These are phyloP conservation scores for Protonemura montana DNA, from an alignment of 2,888 invertebrate species.

Conservation along the genomic window DNA sequence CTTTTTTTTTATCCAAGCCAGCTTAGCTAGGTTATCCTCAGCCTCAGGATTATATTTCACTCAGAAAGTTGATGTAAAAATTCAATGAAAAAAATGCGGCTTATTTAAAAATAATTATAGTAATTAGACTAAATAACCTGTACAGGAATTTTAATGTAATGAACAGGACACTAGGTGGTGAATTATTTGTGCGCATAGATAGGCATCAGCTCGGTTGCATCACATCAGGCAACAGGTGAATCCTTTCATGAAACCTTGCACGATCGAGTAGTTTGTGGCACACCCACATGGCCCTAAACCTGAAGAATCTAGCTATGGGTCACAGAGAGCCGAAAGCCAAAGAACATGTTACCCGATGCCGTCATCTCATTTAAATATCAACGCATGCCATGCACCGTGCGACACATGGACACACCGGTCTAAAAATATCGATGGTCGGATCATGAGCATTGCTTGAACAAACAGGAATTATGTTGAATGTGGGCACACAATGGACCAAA, in stretches of 20 bases:
- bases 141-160: no score
- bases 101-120: no score
- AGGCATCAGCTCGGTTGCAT: background rate
- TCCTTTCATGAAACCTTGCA: background rate
- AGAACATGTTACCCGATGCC: slow-evolving; percentile 22
- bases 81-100: no score
- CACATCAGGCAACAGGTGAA: background rate
- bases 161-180: no score
- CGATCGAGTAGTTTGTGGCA: background rate
- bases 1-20: no score
- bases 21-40: no score
- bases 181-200: no score
- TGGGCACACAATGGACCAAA: background rate
- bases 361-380: background rate
- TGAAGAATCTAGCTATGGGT: background rate
- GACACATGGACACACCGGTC: background rate
- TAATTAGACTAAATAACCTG: no score
- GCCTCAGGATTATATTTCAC: no score
- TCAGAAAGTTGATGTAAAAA: no score
- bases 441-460: background rate
- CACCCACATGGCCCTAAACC: background rate
- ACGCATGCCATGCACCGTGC: background rate
- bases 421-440: background rate
- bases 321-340: background rate
- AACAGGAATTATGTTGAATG: background rate